Conservation (phyloP, 2,888 invertebrate genomes). For the Pollenia labialis region DNA sequence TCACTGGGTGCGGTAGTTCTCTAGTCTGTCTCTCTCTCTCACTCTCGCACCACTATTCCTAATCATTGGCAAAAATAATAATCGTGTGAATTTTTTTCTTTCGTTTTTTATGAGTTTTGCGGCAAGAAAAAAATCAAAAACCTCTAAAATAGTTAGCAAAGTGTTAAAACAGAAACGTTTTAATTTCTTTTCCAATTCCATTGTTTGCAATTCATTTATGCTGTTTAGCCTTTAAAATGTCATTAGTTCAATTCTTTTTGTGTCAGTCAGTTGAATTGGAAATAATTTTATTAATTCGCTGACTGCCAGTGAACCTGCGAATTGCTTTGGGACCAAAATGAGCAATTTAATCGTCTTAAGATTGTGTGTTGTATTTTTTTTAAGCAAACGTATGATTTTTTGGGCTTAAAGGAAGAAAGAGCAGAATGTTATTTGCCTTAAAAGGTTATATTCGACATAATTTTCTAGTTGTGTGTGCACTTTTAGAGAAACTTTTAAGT, state of each 20-base stretch:
- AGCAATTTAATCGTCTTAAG: slow-evolving; percentile 66
- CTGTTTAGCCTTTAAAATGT: slow-evolving; percentile 67
- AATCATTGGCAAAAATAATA: slow-evolving; percentile 64
- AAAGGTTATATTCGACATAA: not conserved
- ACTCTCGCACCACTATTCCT: not conserved
- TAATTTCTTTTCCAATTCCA: slow-evolving; percentile 7
- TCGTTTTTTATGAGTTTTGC: slow-evolving; percentile 2
- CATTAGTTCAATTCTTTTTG: slow-evolving; percentile 75
- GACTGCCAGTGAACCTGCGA: slow-evolving; percentile 32
- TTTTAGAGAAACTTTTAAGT: slow-evolving; percentile 20
- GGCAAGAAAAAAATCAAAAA: slow-evolving; percentile 5
- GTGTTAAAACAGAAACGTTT: slow-evolving; percentile 5
- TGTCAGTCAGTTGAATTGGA: slow-evolving; percentile 80
- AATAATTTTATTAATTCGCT: slow-evolving; percentile 80
- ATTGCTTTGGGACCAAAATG: slow-evolving; percentile 18
- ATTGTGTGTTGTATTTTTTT: not conserved
- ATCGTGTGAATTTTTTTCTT: slow-evolving; percentile 49
- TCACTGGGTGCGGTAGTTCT: slow-evolving; percentile 49
- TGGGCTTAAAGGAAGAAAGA: slow-evolving; percentile 11
- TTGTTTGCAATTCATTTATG: slow-evolving; percentile 22
- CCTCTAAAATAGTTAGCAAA: slow-evolving; percentile 43
- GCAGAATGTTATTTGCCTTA: slow-evolving; percentile 23
- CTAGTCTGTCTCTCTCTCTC: not conserved
- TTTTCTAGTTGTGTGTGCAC: slow-evolving; percentile 31
- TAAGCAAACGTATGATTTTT: slow-evolving; percentile 6